Evolutionary conservation across 2,888 invertebrate genomes (phyloP), one percentile per base, ranked within the genome.

Genomic region (Caenorhabditis becei): DNA sequence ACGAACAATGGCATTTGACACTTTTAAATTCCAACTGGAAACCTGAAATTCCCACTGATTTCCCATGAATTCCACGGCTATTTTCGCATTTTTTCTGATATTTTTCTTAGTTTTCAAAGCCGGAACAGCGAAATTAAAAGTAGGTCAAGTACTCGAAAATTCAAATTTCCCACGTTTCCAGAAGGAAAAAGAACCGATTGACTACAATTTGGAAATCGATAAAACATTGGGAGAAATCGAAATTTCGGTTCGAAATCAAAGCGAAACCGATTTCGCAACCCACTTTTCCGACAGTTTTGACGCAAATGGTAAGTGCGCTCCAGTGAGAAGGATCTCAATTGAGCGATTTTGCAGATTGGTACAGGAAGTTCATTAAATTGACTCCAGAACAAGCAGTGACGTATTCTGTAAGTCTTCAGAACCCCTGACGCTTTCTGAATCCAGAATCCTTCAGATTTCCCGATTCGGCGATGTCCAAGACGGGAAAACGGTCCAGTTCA

Each of bases 391-490:
- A 74, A 44, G 74, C 74, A 1, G 47, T 10, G 1, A 74, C 65
- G 23, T 74, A 74, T 23, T 58, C 66, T n/a, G 74, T 74, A n/a
- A 49, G 32, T 35, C 5, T 41, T 41, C 16, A 10, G 41, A 8
- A 8, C 35, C 16, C 23, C 0, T 4, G 16, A 1, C 11, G 20
- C 1, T 24, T 32, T 18, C 14, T 1, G 32, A 32, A 10, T 4
- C n/a, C n/a, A n/a, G n/a, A n/a, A n/a, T n/a, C n/a, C n/a, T n/a
- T n/a, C n/a, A 74, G 65, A 32, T 74, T 18, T 74, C 74, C 18
- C 65, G 74, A 1, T 74, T 74, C 20, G 74, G 65, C 7, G 74
- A 74, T 24, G 74, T 74, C 18, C 56, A 66, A 32, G 74, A 74
- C 18, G 65, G 51, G 8, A 58, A 58, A 26, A 26, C 28, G 2